Conservation (phyloP, 2,888 invertebrate genomes). For the Sinhomidia bicolor region DNA sequence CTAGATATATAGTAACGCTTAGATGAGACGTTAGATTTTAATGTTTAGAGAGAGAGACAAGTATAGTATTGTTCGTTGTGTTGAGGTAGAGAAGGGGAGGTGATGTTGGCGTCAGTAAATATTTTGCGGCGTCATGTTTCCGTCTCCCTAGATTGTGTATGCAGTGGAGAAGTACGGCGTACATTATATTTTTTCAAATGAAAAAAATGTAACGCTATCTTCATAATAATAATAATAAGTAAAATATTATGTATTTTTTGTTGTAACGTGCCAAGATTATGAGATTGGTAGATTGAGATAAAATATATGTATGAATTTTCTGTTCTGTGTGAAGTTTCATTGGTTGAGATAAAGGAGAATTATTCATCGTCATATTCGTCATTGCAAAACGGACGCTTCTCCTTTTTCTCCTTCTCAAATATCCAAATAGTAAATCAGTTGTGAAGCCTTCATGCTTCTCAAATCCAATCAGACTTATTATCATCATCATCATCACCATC, state of each 20-base stretch:
- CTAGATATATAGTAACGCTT: too few species aligned
- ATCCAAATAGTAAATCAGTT: conserved; percentile 43
- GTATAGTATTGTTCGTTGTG: not conserved
- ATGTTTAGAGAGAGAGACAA: not conserved
- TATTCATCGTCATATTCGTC: not conserved
- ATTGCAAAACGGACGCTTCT: not conserved
- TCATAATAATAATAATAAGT: not conserved
- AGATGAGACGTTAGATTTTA: conserved; percentile 11
- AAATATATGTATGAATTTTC: not conserved
- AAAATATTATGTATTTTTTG: too few species aligned
- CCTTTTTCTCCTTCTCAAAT: not conserved
- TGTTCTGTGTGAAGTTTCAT: not conserved
- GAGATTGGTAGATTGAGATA: conserved; percentile 7
- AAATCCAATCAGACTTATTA: conserved; percentile 34
- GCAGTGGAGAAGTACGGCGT: too few species aligned
- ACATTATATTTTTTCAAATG: not conserved
- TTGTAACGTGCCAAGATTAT: conserved; percentile 42
- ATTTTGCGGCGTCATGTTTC: conserved; percentile 63
- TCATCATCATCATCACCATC: not conserved
- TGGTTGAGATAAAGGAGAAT: not conserved
- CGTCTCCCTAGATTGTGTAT: not conserved
- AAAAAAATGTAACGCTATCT: conserved; percentile 32
- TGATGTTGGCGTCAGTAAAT: conserved; percentile 55
- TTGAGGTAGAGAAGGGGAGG: not conserved
- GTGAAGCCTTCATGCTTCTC: conserved; percentile 45